Conservation (phyloP, 2,888 invertebrate genomes). For the Onchidella celtica region DNA sequence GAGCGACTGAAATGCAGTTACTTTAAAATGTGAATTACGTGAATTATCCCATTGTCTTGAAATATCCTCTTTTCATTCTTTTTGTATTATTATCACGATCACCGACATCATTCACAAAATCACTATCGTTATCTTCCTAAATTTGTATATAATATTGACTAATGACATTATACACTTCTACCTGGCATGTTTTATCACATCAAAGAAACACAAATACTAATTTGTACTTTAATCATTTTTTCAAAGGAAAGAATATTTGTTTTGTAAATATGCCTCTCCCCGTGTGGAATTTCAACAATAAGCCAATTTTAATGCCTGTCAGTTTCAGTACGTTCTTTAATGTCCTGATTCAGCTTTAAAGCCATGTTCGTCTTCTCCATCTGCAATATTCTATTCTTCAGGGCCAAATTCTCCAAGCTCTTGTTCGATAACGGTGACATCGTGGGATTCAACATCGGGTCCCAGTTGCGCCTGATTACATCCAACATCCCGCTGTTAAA, state of each 20-base stretch:
- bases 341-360: background rate
- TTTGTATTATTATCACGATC: no score
- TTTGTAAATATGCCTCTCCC: background rate
- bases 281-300: background rate
- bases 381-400: background rate
- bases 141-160: background rate
- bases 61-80: no score
- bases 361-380: background rate
- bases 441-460: background rate
- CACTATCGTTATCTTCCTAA: no score
- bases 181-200: background rate
- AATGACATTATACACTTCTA: background rate
- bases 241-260: no score
- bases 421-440: constrained; percentile 17
- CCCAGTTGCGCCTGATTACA: background rate
- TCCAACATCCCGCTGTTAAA: constrained; percentile 22
- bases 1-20: no score
- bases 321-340: background rate
- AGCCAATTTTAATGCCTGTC: background rate
- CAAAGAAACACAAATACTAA: no score
- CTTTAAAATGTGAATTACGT: no score
- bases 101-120: no score
- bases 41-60: no score
- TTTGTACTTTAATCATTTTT: no score
- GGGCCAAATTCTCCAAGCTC: background rate